Conservation (phyloP, 2,113 vertebrate genomes). For the Sigmodon hispidus region DNA sequence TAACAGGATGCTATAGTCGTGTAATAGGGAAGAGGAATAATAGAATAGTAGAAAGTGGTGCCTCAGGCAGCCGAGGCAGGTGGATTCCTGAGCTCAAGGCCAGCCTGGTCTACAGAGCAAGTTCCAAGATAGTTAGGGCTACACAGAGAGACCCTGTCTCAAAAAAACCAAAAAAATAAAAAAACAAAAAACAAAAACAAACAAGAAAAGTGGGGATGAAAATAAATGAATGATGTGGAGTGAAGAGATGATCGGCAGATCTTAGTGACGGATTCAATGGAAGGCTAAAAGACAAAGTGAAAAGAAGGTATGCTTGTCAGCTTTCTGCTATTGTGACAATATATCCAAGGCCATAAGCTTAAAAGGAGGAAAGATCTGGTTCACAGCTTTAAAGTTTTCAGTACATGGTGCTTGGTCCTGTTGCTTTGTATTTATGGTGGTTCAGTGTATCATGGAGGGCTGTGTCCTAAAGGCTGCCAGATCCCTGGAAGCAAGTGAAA, state of each 20-base stretch:
- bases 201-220: not conserved
- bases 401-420: not conserved
- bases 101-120: no score
- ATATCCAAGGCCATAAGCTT: not conserved
- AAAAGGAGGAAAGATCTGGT: not conserved
- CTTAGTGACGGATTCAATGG: not conserved
- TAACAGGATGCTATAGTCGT: no score
- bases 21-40: no score
- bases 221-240: conserved; percentile 4
- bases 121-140: no score
- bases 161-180: no score
- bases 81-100: no score
- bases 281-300: not conserved
- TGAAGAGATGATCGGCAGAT: not conserved
- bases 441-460: not conserved
- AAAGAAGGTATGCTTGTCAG: not conserved
- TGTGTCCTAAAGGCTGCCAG: not conserved
- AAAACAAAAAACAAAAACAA: no score
- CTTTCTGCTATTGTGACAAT: not conserved
- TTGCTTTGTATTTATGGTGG: not conserved
- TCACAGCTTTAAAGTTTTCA: not conserved
- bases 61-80: no score
- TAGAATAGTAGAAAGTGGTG: no score
- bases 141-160: no score
- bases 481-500: not conserved